These are phyloP conservation scores for Pimpla rufipes DNA, from an alignment of 2,888 invertebrate genomes.

Conservation along the genomic window DNA sequence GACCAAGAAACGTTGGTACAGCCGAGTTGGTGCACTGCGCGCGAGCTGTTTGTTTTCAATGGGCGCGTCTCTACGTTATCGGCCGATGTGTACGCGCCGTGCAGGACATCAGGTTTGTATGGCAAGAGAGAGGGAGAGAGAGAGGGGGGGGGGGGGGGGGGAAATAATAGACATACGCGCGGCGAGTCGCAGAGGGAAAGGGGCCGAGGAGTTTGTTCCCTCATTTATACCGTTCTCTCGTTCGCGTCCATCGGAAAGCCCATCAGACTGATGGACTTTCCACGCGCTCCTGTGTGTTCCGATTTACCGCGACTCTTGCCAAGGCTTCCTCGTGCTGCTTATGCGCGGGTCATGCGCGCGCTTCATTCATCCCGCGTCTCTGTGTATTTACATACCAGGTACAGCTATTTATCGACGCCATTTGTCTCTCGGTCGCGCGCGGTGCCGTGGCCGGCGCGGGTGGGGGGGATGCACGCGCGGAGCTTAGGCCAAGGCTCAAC, in stretches of 20 bases:
- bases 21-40: conserved; percentile 1
- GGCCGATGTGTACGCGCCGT: too few species aligned
- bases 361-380: conserved; percentile 28
- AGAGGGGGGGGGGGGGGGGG: not conserved
- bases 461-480: conserved; percentile 11
- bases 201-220: not conserved
- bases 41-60: conserved; percentile 13
- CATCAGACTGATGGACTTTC: conserved; percentile 53
- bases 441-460: conserved; percentile 15
- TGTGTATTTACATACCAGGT: conserved; percentile 34
- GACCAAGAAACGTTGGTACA: conserved; percentile 38
- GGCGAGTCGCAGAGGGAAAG: conserved; percentile 10
- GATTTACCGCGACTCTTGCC: conserved; percentile 25
- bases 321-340: too few species aligned
- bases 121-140: not conserved
- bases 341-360: conserved; percentile 20
- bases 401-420: conserved; percentile 56
- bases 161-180: conserved; percentile 16
- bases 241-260: conserved; percentile 7
- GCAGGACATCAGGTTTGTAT: not conserved
- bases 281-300: conserved; percentile 4
- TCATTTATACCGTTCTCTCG: not conserved
- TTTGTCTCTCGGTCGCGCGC: conserved; percentile 47
- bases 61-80: not conserved
- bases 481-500: conserved; percentile 31